These are phyloP conservation scores for Bothrops alternatus DNA, from an alignment of 2,797 vertebrate species.

Conservation along the genomic window DNA sequence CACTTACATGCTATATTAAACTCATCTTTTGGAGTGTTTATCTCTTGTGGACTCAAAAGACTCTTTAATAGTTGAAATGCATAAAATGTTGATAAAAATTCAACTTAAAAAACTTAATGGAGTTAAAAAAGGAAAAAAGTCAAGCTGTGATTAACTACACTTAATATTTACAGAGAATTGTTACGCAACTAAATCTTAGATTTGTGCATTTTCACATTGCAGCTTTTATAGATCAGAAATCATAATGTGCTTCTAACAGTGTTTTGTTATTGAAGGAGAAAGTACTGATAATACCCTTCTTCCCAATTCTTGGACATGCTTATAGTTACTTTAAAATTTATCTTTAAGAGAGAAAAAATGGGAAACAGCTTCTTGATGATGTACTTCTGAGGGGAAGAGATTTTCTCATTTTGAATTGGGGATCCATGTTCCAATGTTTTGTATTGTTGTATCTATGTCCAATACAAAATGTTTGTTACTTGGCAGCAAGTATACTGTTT, in stretches of 20 bases:
- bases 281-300: neutral
- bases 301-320: neutral
- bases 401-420: neutral
- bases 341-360: neutral
- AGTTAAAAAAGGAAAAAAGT: neutral
- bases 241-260: neutral
- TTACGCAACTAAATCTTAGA: neutral
- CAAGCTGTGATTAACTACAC: constrained; percentile 15
- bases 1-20: neutral
- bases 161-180: neutral
- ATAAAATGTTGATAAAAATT: constrained; percentile 22
- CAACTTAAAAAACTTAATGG: neutral
- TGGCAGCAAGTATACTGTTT: neutral
- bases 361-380: neutral
- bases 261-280: neutral
- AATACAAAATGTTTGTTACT: neutral
- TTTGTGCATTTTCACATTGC: neutral
- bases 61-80: constrained; percentile 6
- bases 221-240: neutral
- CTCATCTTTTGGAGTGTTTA: constrained; percentile 9
- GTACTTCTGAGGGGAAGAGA: neutral
- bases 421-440: neutral
- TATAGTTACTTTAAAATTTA: neutral
- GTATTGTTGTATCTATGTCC: neutral
- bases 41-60: neutral